Evolutionary conservation across 2,113 vertebrate species (phyloP), one percentile per base, ranked within the genome.

Genomic region (Ploceus nigricollis): DNA sequence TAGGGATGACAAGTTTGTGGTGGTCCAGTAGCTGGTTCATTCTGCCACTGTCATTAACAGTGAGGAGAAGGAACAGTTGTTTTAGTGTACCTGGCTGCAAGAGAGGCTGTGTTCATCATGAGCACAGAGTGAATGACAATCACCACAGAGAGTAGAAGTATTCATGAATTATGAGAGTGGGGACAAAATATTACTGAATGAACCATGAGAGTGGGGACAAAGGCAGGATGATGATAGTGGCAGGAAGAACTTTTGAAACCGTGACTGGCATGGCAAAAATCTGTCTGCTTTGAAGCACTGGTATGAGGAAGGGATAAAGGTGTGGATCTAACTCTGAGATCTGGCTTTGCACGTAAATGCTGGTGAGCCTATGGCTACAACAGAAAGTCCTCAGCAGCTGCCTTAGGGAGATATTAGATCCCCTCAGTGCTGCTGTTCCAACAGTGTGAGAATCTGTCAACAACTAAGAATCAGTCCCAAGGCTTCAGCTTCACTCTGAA

Each of bases 401-500:
- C 70, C 69, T 61, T 39, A n/a, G 61, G 17, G 9, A 50, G 54
- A 48, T 69, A 87, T 96, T 87, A 76, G 47, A 77, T 87, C 25
- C 78, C 66, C 87, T 84, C 86, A 1, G 4, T n/a, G 53, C 44
- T 1, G 13, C 61, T 71, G 24, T 51, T 89, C 39, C 87, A 93
- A 72, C 35, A 72, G 22, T 65, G 66, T 72, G 64, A 91, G 80
- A 86, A 54, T 66, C 83, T 94, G 87, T 64, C 89, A 84, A 90
- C 51, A 89, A 35, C 65, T 24, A 37, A 61, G 45, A 72, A 45
- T 63, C 73, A 72, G 63, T 89, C 53, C 53, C 45, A 61, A 42
- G 30, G 50, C 64, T 79, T 70, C 71, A 73, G 1, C 57, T 82
- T 82, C 50, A 10, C 54, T 87, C 70, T 66, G 78, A 85, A 89